Evolutionary conservation across 2,888 invertebrate species (phyloP), one percentile per base, ranked within the genome.

Genomic region (Himalopsyche anomala): DNA sequence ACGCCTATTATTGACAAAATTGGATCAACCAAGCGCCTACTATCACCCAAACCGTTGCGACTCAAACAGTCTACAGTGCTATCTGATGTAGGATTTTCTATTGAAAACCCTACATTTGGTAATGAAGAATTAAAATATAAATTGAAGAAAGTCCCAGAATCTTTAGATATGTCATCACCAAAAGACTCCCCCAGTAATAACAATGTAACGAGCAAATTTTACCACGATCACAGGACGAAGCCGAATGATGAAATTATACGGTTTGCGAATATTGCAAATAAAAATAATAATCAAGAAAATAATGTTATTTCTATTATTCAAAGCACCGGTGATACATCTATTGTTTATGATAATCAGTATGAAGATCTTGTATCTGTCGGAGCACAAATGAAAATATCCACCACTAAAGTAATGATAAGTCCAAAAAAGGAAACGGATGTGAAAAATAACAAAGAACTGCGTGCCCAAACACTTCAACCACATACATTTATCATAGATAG

Each of bases 351-450:
- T 36, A 19, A 40, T n/a, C 45, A 54, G 4, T 51, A 69, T n/a
- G 69, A 82, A 40, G 81, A 87, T 54, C 51, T 82, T 8, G 90
- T 91, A 17, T 92, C 93, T 8, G 93, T 93, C 12, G 92, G 93
- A 17, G 93, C 93, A 28, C 92, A 93, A 90, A 93, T 93, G 88
- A 93, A 93, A 90, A 91, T 90, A 90, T 92, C 92, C 4, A 92
- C 92, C 87, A 93, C 93, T 19, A 92, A 90, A 89, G 92, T 92
- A 89, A 89, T 92, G 6, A 92, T 93, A 89, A 93, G 93, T 4
- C 93, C 93, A 6, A 93, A 92, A 90, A 93, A 92, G 89, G 92
- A 93, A 91, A 92, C 93, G 0, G 92, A 92, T 89, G 93, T 93
- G 9, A 90, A 92, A 81, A 92, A 91, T 38, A 91, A 92, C 81